These are phyloP conservation scores for Sorex araneus DNA, from an alignment of 2,113 vertebrate genomes.

Conservation along the genomic window DNA sequence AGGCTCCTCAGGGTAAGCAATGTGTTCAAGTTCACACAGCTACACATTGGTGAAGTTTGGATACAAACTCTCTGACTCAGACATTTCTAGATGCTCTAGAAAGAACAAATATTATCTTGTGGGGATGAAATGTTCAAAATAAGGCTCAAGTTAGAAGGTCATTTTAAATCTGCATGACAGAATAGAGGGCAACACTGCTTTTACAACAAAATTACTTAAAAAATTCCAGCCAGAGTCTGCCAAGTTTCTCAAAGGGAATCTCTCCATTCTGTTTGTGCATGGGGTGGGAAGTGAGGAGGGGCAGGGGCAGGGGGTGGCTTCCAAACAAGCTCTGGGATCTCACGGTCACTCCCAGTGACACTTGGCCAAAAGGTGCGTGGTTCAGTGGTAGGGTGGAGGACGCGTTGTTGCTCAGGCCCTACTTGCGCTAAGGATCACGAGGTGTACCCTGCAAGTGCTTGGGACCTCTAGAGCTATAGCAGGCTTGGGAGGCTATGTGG, in stretches of 20 bases:
- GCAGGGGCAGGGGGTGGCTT: no score
- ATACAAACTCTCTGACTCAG: background rate
- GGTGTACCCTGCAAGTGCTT: no score
- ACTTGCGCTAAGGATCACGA: no score
- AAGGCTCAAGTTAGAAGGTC: constrained; percentile 37
- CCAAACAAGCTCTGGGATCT: no score
- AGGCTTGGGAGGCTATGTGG: no score
- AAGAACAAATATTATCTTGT: constrained; percentile 47
- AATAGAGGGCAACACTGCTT: background rate
- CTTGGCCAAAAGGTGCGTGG: no score
- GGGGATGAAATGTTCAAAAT: constrained; percentile 47
- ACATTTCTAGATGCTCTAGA: constrained; percentile 54
- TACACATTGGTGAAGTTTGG: constrained; percentile 30
- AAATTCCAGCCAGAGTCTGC: constrained; percentile 6
- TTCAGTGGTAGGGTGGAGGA: no score
- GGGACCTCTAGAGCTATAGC: no score
- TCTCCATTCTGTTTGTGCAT: background rate
- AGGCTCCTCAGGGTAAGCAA: constrained; percentile 44
- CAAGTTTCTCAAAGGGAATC: constrained; percentile 37
- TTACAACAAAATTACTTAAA: constrained; percentile 26
- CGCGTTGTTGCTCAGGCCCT: no score
- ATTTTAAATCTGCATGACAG: background rate
- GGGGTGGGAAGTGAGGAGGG: no score
- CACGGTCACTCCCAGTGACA: no score
- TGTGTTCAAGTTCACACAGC: background rate